Evolutionary conservation across 2,888 invertebrate genomes (phyloP).

Genomic region (Diadegma fenestrale): DNA sequence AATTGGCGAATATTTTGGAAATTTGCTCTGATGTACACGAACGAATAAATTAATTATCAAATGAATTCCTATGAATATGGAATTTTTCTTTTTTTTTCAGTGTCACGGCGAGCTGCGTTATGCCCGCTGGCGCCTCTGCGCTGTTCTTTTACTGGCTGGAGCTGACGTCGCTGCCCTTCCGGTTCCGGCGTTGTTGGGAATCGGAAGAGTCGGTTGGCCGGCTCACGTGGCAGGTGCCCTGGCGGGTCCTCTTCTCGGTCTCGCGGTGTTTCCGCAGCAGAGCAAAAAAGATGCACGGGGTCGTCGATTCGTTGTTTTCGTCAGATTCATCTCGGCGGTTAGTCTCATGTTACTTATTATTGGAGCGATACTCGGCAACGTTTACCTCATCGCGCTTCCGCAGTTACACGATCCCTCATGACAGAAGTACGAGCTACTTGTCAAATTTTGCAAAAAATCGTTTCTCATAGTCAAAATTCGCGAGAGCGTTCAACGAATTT

Average conservation of each 20-base stretch:
- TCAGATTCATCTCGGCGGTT: conserved; percentile 80
- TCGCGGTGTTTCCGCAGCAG: conserved; percentile 86
- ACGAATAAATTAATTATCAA: neutral
- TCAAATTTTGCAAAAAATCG: conserved; percentile 81
- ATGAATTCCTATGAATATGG: neutral
- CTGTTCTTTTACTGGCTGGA: conserved; percentile 88
- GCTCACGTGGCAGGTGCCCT: conserved; percentile 90
- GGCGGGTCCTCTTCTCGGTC: conserved; percentile 88
- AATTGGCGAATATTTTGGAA: neutral
- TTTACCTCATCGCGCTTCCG: conserved; percentile 83
- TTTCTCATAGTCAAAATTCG: conserved; percentile 83
- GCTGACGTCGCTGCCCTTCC: conserved; percentile 88
- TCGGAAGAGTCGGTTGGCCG: conserved; percentile 88
- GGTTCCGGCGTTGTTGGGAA: conserved; percentile 80
- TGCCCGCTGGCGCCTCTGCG: conserved; percentile 83
- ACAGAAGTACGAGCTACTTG: conserved; percentile 82
- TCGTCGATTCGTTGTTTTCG: conserved; percentile 82
- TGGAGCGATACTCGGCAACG: conserved; percentile 82
- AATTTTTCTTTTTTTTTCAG: conserved; percentile 72
- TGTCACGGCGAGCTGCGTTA: conserved; percentile 84
- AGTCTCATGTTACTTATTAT: conserved; percentile 81
- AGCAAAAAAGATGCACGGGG: conserved; percentile 83
- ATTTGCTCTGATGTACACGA: neutral
- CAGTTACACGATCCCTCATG: conserved; percentile 82
- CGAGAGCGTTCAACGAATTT: conserved; percentile 81